Conservation (phyloP, 2,113 vertebrate species). For the Petaurus breviceps region DNA sequence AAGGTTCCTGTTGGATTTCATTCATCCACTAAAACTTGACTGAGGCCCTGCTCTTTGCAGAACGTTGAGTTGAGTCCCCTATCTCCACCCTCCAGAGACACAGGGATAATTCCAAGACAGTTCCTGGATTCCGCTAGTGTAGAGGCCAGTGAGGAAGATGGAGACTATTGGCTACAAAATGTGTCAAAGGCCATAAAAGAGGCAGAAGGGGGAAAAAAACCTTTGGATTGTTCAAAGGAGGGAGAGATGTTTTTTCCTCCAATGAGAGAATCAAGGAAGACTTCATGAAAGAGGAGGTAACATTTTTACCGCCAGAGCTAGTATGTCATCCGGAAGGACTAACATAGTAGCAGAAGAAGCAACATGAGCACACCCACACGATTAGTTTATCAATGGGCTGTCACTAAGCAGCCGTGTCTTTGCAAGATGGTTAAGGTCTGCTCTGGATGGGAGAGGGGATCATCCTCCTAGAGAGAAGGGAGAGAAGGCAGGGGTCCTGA, state of each 20-base stretch:
- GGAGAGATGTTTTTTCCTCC: background rate
- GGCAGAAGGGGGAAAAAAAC: background rate
- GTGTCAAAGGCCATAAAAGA: background rate
- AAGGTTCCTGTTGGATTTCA: background rate
- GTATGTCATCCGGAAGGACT: background rate
- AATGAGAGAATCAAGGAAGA: background rate
- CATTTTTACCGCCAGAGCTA: background rate
- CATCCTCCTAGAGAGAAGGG: background rate
- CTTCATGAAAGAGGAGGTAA: background rate
- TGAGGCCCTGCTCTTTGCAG: background rate
- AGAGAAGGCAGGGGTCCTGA: background rate
- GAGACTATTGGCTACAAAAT: background rate
- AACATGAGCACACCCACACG: background rate
- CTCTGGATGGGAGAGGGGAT: background rate
- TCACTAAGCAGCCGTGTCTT: background rate
- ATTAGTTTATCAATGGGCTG: background rate
- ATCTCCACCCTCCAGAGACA: background rate
- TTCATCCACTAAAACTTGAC: background rate
- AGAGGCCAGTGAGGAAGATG: background rate
- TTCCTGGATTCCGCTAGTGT: background rate
- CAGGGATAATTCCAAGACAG: background rate
- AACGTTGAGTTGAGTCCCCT: background rate
- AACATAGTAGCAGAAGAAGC: background rate
- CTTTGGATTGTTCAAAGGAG: background rate
- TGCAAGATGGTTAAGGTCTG: background rate